Conservation (phyloP, 1,140 invertebrate species). For the Drosophila erecta region DNA sequence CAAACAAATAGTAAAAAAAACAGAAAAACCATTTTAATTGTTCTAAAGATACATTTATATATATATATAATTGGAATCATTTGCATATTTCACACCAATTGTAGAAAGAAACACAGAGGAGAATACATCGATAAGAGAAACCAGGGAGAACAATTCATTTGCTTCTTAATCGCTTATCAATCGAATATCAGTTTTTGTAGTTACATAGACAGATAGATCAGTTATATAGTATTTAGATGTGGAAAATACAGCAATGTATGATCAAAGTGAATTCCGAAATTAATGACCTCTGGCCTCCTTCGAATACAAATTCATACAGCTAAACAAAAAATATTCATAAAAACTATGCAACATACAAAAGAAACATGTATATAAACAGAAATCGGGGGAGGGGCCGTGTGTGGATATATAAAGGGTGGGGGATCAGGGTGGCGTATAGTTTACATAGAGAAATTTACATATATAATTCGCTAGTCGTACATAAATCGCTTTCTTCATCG, state of each 20-base stretch:
- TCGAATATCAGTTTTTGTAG: constrained; percentile 7
- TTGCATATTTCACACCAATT: constrained; percentile 47
- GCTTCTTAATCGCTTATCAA: constrained; percentile 1
- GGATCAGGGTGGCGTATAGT: constrained; percentile 6
- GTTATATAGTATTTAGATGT: constrained; percentile 9
- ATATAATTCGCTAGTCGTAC: constrained; percentile 69
- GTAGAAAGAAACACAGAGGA: constrained; percentile 32
- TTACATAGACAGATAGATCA: neutral
- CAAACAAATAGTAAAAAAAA: constrained; percentile 9
- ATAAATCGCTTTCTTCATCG: constrained; percentile 48
- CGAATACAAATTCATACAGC: constrained; percentile 41
- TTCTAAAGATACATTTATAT: constrained; percentile 39
- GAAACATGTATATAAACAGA: constrained; percentile 43
- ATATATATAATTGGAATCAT: constrained; percentile 38
- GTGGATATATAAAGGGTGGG: neutral
- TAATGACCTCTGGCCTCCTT: constrained; percentile 27
- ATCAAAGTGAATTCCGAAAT: constrained; percentile 31
- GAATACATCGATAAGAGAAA: constrained; percentile 29
- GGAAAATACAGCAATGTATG: constrained; percentile 28
- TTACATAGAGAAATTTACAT: constrained; percentile 48
- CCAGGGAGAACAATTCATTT: constrained; percentile 19
- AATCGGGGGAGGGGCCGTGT: constrained; percentile 1
- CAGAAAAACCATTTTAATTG: constrained; percentile 37
- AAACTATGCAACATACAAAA: constrained; percentile 66
- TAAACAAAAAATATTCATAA: constrained; percentile 50